Percentiles rank a stretch among this genome's conserved stretches.
These are phyloP conservation scores for Melanotaenia nigrans DNA, from an alignment of 2,797 vertebrate species.

Conservation along the genomic window DNA sequence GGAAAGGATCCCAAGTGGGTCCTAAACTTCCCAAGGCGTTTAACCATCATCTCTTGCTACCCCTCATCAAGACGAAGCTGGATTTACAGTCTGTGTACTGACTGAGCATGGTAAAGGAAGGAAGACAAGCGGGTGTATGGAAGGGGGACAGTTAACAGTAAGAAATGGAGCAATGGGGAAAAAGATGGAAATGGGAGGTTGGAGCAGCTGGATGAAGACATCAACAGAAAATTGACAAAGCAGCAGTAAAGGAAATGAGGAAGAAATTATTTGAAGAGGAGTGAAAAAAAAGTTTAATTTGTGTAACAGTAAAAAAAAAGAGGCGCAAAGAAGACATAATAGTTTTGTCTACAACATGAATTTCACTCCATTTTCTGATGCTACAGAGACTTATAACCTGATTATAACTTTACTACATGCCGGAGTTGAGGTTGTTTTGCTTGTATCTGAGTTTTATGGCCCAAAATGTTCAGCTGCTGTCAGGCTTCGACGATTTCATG, in stretches of 20 bases:
- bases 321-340: background rate
- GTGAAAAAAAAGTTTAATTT: background rate
- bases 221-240: background rate
- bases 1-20: constrained; percentile 64
- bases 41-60: constrained; percentile 51
- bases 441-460: background rate
- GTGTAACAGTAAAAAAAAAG: background rate
- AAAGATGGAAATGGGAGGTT: background rate
- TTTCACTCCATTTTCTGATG: background rate
- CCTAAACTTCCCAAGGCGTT: constrained; percentile 72
- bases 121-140: background rate
- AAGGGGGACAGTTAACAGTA: constrained; percentile 11
- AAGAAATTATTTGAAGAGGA: background rate
- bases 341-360: background rate
- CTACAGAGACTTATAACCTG: background rate
- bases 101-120: background rate
- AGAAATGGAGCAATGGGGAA: constrained; percentile 5
- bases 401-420: background rate
- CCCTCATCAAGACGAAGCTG: constrained; percentile 58
- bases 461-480: constrained; percentile 12
- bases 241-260: background rate
- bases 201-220: constrained; percentile 32
- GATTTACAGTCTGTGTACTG: constrained; percentile 59
- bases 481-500: constrained; percentile 46
- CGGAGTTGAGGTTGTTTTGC: constrained; percentile 6